Evolutionary conservation across 2,888 invertebrate genomes (phyloP).

Genomic region (Itoplectis maculator): DNA sequence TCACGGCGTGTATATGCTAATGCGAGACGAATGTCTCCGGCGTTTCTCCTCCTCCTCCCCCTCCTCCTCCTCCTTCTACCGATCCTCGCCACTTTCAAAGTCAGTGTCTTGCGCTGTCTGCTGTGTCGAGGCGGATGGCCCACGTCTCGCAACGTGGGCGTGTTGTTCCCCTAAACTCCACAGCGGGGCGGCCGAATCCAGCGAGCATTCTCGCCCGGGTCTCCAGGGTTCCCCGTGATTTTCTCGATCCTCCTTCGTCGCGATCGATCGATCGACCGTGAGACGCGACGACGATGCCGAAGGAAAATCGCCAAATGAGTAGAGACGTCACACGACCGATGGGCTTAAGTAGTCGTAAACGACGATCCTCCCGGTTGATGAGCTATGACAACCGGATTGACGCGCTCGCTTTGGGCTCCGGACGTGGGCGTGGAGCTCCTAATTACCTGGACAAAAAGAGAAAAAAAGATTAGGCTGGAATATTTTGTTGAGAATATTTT

Average conservation of each 20-base stretch:
- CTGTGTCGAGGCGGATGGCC: conserved; percentile 69
- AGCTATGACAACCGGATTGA: conserved; percentile 73
- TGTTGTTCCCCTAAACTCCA: conserved; percentile 81
- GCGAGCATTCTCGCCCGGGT: conserved; percentile 59
- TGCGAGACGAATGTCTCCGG: conserved; percentile 84
- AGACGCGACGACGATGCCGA: not conserved
- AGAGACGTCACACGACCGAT: conserved; percentile 41
- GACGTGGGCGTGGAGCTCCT: conserved; percentile 73
- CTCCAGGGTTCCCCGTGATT: conserved; percentile 62
- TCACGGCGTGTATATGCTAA: conserved; percentile 84
- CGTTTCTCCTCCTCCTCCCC: conserved; percentile 72
- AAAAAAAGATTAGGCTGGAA: not conserved
- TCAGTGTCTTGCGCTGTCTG: conserved; percentile 73
- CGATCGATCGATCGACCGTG: conserved; percentile 24
- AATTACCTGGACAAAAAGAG: conserved; percentile 73
- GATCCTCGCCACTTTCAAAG: conserved; percentile 70
- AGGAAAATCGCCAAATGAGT: conserved; percentile 47
- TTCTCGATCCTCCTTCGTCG: conserved; percentile 51
- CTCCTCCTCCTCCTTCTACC: conserved; percentile 69
- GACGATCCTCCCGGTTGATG: conserved; percentile 27
- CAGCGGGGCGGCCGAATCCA: conserved; percentile 77
- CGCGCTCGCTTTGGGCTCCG: conserved; percentile 60
- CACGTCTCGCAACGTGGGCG: conserved; percentile 75
- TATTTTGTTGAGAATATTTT: not conserved
- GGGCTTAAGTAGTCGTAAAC: conserved; percentile 45